These are phyloP conservation scores for Apus apus DNA, from an alignment of 2,113 vertebrate species.

Conservation along the genomic window DNA sequence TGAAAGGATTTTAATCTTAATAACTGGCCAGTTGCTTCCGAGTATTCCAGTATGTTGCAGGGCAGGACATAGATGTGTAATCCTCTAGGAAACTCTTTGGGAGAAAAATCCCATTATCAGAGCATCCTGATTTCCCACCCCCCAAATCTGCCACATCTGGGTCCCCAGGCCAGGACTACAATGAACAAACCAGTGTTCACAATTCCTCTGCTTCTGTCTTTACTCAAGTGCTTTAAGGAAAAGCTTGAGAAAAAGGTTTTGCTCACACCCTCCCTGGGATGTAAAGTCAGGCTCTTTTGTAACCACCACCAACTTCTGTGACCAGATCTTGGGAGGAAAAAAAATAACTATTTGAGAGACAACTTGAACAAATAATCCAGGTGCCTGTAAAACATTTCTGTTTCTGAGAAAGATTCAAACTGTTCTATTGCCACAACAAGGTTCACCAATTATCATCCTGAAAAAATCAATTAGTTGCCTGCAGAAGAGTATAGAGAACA, in stretches of 20 bases:
- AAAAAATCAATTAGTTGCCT: conserved; percentile 18
- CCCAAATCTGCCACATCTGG: no score
- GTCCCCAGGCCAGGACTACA: background rate
- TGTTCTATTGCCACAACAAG: background rate
- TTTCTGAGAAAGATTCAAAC: background rate
- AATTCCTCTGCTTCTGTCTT: background rate
- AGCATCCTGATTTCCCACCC: background rate
- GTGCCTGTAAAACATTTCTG: background rate
- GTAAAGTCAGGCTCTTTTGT: background rate
- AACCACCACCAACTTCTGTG: background rate
- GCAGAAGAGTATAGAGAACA: background rate
- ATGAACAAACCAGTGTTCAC: background rate
- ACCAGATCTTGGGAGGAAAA: background rate
- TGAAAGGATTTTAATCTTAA: background rate
- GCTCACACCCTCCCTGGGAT: background rate
- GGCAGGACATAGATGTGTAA: background rate
- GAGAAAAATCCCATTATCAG: background rate
- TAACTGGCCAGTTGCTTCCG: background rate
- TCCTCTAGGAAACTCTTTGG: background rate
- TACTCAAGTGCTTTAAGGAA: background rate
- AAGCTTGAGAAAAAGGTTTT: background rate
- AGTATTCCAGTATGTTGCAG: background rate
- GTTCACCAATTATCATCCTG: conserved; percentile 14
- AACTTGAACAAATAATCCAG: background rate
- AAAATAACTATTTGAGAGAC: background rate